Conservation (phyloP, 2,888 invertebrate genomes). For the Antheraea assamensis region DNA sequence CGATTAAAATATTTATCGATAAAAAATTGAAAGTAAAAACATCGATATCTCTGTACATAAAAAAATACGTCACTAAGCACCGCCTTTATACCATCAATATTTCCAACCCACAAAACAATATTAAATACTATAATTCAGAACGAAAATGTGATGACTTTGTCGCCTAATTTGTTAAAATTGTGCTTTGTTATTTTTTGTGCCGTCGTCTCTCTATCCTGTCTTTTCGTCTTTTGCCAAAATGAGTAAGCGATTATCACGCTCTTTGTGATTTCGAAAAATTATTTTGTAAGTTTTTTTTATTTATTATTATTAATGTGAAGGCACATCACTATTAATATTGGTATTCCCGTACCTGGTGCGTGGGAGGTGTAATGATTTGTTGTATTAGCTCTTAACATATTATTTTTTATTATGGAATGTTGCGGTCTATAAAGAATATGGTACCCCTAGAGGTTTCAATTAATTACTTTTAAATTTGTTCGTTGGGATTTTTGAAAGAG, state of each 20-base stretch:
- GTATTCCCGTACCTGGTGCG: slow-evolving; percentile 56
- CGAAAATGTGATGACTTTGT: slow-evolving; percentile 73
- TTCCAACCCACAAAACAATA: slow-evolving; percentile 57
- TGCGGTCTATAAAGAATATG: slow-evolving; percentile 27
- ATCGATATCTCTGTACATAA: neutral
- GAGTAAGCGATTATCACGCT: slow-evolving; percentile 71
- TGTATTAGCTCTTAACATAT: slow-evolving; percentile 51
- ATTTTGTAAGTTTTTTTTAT: slow-evolving; percentile 66
- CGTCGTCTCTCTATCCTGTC: slow-evolving; percentile 27
- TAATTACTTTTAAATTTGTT: slow-evolving; percentile 49
- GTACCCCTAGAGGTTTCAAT: slow-evolving; percentile 30
- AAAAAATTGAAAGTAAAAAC: neutral
- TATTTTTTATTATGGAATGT: slow-evolving; percentile 35
- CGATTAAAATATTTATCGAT: neutral
- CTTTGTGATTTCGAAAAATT: slow-evolving; percentile 69
- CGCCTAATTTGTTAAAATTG: slow-evolving; percentile 78
- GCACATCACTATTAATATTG: slow-evolving; percentile 63
- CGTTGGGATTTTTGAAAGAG: slow-evolving; percentile 26
- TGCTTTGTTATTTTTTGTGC: slow-evolving; percentile 48
- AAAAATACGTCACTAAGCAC: slow-evolving; percentile 40
- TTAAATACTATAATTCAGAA: slow-evolving; percentile 64
- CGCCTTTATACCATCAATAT: slow-evolving; percentile 58
- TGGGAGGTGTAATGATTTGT: slow-evolving; percentile 65
- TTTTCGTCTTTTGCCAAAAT: slow-evolving; percentile 38
- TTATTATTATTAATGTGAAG: slow-evolving; percentile 36